Percentiles rank a stretch among this genome's conserved stretches.
Conservation (phyloP, 64 coral and sea anemone genomes). For the Pachyseris speciosa region DNA sequence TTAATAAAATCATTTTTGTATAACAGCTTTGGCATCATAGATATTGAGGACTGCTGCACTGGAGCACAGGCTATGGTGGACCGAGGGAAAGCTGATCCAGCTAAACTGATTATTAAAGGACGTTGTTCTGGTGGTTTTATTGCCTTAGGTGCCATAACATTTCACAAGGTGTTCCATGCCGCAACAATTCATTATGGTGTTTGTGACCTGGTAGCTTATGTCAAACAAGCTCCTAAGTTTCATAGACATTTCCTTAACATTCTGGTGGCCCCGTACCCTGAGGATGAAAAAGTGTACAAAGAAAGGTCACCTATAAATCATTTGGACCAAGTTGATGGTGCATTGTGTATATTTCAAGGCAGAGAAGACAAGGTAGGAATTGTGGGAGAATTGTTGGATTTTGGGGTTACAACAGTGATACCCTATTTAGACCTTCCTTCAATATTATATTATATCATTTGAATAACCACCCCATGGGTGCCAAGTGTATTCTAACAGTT, state of each 20-base stretch:
- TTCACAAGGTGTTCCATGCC: conserved; percentile 80
- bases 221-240: conserved; percentile 87
- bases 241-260: conserved; percentile 82
- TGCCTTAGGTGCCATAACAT: conserved; percentile 74
- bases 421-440: too few species aligned
- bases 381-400: background rate
- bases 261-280: conserved; percentile 76
- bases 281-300: conserved; percentile 46
- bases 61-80: conserved; percentile 85
- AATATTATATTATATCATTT: too few species aligned
- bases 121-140: conserved; percentile 89
- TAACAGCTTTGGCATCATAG: conserved; percentile 79
- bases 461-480: too few species aligned
- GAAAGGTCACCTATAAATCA: conserved; percentile 82
- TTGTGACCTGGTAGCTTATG: conserved; percentile 65
- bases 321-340: conserved; percentile 65
- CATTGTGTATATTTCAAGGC: conserved; percentile 87
- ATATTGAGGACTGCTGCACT: conserved; percentile 89
- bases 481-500: too few species aligned
- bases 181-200: conserved; percentile 88
- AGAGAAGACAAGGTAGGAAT: conserved; percentile 86
- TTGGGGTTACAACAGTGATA: background rate
- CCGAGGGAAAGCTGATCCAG: conserved; percentile 68
- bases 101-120: conserved; percentile 76
- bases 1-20: background rate